Base-by-base conservation (phyloP, 2,797 vertebrate genomes). In the Neosilurus mollespiculum region DNA sequence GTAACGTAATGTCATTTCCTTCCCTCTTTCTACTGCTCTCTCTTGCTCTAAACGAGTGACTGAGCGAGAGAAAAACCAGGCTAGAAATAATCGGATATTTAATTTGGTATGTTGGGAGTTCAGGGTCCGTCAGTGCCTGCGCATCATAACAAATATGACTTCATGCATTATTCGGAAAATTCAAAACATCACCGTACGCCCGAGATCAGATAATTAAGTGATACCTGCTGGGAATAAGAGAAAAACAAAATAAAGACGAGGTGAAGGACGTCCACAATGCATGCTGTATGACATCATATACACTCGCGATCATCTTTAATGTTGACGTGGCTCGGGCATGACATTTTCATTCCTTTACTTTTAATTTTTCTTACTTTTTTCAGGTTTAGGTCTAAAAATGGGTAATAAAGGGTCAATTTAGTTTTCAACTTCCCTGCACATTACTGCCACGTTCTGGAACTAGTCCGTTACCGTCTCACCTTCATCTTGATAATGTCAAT, bases 81-180 rank as follows among this genome's bases (percentile, higher is more conserved):
- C 56, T 49, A 85, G 51, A 84, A 86, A 87, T 84, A 93, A 94
- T 93, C 93, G 93, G 92, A 94, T 88, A 91, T 90, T 89, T 91
- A 93, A 93, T 93, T 93, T 91, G 91, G 93, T 93, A 87, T 91
- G 93, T 92, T 91, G 87, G 92, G 92, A 88, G 49, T 87, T 90
- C 88, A 91, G 92, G 30, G 84, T 87, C 71, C 80, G 69, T 84
- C 26, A 12, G 51, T 67, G 77, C 81, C 81, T 58, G 49, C 16
- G 62, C 75, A 83, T 30, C 24, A 16, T 69, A 79, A 64, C 54
- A 56, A 24, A 3, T n/a, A 14, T 11, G 22, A 53, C 83, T 79
- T 86, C 69, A 78, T 71, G 70, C 78, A 59, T 73, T 78, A 84
- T 75, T 75, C 61, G 79, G 61, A 81, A 81, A 81, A 81, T 77